Evolutionary conservation across 92 coral and sea anemone genomes (phyloP).

Genomic region (Palythoa grandis): DNA sequence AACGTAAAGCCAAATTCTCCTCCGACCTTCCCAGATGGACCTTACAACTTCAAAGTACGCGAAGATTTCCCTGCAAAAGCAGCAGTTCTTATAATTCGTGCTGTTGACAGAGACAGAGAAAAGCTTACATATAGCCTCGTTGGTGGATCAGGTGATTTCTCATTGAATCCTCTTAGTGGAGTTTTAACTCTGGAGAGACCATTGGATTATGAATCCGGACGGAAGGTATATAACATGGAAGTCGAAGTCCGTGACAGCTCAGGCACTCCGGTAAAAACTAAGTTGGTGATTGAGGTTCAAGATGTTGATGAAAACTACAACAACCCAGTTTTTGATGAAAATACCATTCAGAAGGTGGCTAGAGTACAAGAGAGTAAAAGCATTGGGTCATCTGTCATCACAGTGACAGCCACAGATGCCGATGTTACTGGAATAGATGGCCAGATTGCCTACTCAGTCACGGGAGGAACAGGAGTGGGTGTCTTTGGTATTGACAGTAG

Average conservation of each 20-base stretch:
- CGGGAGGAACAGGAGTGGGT: slow-evolving; percentile 68
- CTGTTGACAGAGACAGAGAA: slow-evolving; percentile 66
- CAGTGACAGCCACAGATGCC: slow-evolving; percentile 79
- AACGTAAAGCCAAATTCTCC: slow-evolving; percentile 50
- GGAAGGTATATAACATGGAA: slow-evolving; percentile 38
- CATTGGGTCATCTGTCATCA: slow-evolving; percentile 56
- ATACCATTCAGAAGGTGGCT: slow-evolving; percentile 32
- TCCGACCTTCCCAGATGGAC: slow-evolving; percentile 65
- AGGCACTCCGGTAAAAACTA: slow-evolving; percentile 35
- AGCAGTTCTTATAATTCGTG: slow-evolving; percentile 54
- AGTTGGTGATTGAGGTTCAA: slow-evolving; percentile 57
- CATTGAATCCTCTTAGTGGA: slow-evolving; percentile 50
- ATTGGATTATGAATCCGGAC: slow-evolving; percentile 52
- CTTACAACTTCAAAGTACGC: slow-evolving; percentile 57
- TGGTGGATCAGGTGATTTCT: slow-evolving; percentile 53
- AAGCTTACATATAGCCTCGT: slow-evolving; percentile 43
- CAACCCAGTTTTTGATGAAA: slow-evolving; percentile 43
- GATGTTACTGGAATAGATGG: slow-evolving; percentile 76
- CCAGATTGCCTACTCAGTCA: slow-evolving; percentile 56
- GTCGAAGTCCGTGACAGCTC: slow-evolving; percentile 58
- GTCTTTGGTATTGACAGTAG: slow-evolving; percentile 60
- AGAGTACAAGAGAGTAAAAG: slow-evolving; percentile 48
- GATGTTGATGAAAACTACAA: slow-evolving; percentile 63
- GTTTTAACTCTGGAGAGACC: slow-evolving; percentile 46
- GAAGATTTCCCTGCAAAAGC: slow-evolving; percentile 65